Evolutionary conservation across 2,113 vertebrate species (phyloP).

Genomic region (Ageneiosus marmoratus): DNA sequence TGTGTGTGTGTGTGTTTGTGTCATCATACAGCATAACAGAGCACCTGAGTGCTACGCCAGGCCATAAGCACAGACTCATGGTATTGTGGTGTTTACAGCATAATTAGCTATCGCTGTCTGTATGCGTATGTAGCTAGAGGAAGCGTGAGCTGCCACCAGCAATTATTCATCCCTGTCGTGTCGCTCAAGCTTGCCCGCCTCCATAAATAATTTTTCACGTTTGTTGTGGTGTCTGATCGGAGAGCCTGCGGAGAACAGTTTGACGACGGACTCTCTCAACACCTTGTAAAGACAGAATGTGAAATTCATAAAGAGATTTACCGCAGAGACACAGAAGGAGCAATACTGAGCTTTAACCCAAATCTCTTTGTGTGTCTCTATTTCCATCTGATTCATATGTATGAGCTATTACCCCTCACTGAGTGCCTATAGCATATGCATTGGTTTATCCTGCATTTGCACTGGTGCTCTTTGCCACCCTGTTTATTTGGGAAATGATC

Average conservation of each 20-base stretch:
- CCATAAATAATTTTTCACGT: conserved; percentile 44
- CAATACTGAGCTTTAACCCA: conserved; percentile 35
- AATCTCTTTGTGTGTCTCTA: conserved; percentile 35
- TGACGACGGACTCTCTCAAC: conserved; percentile 21
- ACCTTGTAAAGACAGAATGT: conserved; percentile 26
- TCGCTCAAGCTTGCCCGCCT: conserved; percentile 41
- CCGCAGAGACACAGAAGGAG: conserved; percentile 11
- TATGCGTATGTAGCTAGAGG: conserved; percentile 29
- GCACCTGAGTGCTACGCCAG: conserved; percentile 28
- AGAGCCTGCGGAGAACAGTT: conserved; percentile 30
- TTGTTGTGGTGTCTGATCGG: conserved; percentile 42
- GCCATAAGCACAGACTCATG: conserved; percentile 33
- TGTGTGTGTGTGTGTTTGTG: conserved; percentile 36
- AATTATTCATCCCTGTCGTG: conserved; percentile 48
- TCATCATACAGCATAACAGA: conserved; percentile 14
- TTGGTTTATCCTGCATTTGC: conserved; percentile 13
- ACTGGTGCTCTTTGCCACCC: background rate
- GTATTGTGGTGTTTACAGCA: conserved; percentile 37
- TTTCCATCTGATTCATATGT: conserved; percentile 47
- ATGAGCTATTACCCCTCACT: conserved; percentile 19
- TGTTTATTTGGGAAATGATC: background rate
- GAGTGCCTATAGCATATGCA: conserved; percentile 13
- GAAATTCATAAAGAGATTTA: conserved; percentile 40
- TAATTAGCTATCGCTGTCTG: conserved; percentile 49
- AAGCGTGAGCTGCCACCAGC: conserved; percentile 43